Evolutionary conservation across 2,888 invertebrate species (phyloP).

Genomic region (Volucella bombylans): DNA sequence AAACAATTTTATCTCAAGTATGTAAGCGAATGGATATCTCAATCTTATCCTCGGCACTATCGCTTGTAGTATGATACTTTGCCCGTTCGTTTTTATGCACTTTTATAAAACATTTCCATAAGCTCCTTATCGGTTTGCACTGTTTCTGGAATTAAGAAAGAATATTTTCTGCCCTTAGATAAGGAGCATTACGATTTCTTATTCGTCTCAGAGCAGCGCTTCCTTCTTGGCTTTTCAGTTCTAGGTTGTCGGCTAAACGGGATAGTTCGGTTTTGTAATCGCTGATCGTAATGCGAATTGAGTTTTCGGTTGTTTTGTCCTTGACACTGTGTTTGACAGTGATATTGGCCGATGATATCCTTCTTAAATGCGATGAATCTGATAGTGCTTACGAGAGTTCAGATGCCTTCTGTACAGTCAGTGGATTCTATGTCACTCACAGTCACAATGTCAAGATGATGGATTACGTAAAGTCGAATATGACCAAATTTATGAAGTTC

Average conservation of each 20-base stretch:
- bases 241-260: conserved; percentile 20
- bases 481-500: conserved; percentile 81
- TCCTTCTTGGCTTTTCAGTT: conserved; percentile 52
- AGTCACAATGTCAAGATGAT: conserved; percentile 80
- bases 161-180: conserved; percentile 36
- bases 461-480: conserved; percentile 77
- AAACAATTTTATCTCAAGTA: conserved; percentile 23
- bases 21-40: conserved; percentile 1
- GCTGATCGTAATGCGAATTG: conserved; percentile 28
- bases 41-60: conserved; percentile 22
- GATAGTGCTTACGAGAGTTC: conserved; percentile 79
- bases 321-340: conserved; percentile 29
- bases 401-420: conserved; percentile 80
- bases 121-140: conserved; percentile 27
- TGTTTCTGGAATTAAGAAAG: conserved; percentile 34
- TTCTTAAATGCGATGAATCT: conserved; percentile 81
- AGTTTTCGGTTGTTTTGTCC: conserved; percentile 30
- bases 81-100: conserved; percentile 3
- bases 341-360: conserved; percentile 78
- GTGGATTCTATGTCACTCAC: conserved; percentile 80
- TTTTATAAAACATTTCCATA: conserved; percentile 14
- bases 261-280: conserved; percentile 36
- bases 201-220: background rate
- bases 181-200: conserved; percentile 17
- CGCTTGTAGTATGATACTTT: conserved; percentile 14